Evolutionary conservation across 2,113 vertebrate species (phyloP).

Genomic region (Percina caprodes): DNA sequence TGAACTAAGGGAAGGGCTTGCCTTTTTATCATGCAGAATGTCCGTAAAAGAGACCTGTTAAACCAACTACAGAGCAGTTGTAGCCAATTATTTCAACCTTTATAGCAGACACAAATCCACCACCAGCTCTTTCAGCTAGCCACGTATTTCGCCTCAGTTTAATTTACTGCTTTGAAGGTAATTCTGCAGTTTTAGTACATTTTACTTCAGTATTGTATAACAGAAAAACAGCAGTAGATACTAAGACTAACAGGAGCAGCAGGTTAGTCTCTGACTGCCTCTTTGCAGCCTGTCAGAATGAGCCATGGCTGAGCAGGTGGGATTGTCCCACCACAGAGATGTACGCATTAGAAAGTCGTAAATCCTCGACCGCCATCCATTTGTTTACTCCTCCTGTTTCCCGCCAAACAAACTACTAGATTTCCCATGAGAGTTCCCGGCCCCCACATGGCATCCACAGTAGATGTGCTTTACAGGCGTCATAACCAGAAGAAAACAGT

Average conservation of each 20-base stretch:
- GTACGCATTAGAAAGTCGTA: slow-evolving; percentile 75
- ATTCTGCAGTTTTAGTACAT: slow-evolving; percentile 56
- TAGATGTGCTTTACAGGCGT: slow-evolving; percentile 69
- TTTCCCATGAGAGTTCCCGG: slow-evolving; percentile 78
- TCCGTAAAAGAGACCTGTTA: slow-evolving; percentile 7
- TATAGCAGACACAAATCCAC: slow-evolving; percentile 48
- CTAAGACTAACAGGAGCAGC: slow-evolving; percentile 46
- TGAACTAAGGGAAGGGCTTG: background rate
- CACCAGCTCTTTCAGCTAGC: slow-evolving; percentile 34
- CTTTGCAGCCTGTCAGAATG: slow-evolving; percentile 68
- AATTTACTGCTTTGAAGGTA: slow-evolving; percentile 49
- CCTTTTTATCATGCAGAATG: slow-evolving; percentile 13
- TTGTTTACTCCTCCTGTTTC: slow-evolving; percentile 82
- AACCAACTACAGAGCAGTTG: slow-evolving; percentile 18
- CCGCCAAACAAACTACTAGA: slow-evolving; percentile 82
- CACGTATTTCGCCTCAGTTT: slow-evolving; percentile 24
- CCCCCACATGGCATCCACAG: slow-evolving; percentile 54
- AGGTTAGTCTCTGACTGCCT: slow-evolving; percentile 56
- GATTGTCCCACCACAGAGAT: slow-evolving; percentile 73
- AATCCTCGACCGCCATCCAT: slow-evolving; percentile 71
- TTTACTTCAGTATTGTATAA: slow-evolving; percentile 51
- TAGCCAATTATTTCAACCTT: slow-evolving; percentile 45
- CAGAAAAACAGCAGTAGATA: slow-evolving; percentile 47
- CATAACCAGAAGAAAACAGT: slow-evolving; percentile 70
- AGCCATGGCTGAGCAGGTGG: slow-evolving; percentile 71